Conservation (phyloP, 2,113 vertebrate genomes). For the Grammomys surdaster region DNA sequence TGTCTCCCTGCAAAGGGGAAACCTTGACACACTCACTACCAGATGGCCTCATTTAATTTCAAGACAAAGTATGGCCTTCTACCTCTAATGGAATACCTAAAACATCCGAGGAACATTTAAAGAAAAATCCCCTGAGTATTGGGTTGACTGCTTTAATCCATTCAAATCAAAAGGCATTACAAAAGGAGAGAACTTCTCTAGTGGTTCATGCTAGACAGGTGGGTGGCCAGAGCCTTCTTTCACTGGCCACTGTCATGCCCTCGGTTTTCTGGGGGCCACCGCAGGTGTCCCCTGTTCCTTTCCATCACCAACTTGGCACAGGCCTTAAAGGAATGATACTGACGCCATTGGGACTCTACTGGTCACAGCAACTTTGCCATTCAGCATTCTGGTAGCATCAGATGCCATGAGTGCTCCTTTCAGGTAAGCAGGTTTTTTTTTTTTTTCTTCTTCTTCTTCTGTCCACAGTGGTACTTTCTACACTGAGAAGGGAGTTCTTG, state of each 20-base stretch:
- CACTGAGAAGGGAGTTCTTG: neutral
- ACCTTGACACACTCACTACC: neutral
- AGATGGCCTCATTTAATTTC: slow-evolving; percentile 25
- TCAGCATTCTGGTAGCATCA: neutral
- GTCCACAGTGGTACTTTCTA: slow-evolving; percentile 54
- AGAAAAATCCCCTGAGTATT: slow-evolving; percentile 69
- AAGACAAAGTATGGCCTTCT: slow-evolving; percentile 41
- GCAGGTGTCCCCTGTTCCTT: neutral
- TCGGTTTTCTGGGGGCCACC: fast-evolving
- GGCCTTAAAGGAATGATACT: neutral
- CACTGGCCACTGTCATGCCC: neutral
- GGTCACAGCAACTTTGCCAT: neutral
- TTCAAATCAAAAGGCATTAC: slow-evolving; percentile 68
- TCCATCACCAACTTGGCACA: neutral
- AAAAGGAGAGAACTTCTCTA: slow-evolving; percentile 55
- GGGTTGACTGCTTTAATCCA: slow-evolving; percentile 51
- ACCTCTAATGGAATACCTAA: slow-evolving; percentile 45
- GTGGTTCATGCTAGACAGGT: slow-evolving; percentile 59
- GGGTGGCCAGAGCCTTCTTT: neutral
- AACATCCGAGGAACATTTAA: slow-evolving; percentile 44
- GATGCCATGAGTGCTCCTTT: neutral
- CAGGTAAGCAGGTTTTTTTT: neutral
- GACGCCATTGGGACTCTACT: neutral
- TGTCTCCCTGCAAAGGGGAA: neutral
- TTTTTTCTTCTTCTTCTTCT: neutral